Percentiles rank a stretch among this genome's conserved stretches.
Evolutionary conservation across 2,113 vertebrate species (phyloP).

Genomic region (Nerophis ophidion): DNA sequence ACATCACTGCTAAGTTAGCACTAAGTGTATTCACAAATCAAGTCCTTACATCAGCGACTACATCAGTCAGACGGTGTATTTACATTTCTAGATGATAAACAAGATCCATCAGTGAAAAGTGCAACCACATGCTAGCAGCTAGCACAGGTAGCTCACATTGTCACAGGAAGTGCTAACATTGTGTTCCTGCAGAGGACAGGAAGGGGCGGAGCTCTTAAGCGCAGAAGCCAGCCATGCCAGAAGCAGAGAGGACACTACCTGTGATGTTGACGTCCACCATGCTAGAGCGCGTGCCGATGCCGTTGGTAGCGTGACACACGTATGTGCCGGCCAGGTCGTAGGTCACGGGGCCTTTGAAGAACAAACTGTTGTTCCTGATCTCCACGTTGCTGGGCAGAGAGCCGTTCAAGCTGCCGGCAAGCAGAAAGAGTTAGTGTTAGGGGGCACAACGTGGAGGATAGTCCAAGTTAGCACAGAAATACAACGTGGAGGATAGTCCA

Average conservation of each 20-base stretch:
- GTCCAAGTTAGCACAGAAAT: neutral
- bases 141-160: too few relatives aligned
- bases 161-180: too few relatives aligned
- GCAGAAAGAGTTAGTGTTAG: conserved; percentile 28
- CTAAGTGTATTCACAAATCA: too few relatives aligned
- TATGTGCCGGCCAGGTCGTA: conserved; percentile 87
- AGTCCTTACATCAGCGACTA: too few relatives aligned
- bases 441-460: conserved; percentile 9
- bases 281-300: conserved; percentile 88
- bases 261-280: conserved; percentile 95
- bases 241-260: conserved; percentile 69
- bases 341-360: conserved; percentile 87
- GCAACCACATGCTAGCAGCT: neutral
- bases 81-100: too few relatives aligned
- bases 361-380: conserved; percentile 90
- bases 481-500: too few relatives aligned
- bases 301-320: conserved; percentile 89
- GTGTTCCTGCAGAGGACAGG: too few relatives aligned
- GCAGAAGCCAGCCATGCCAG: conserved; percentile 22
- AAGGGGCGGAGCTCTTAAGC: neutral
- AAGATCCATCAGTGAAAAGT: too few relatives aligned
- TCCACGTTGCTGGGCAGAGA: conserved; percentile 87
- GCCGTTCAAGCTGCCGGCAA: conserved; percentile 80
- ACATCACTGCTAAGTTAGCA: neutral
- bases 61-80: too few relatives aligned